Conservation (phyloP, 2,888 invertebrate genomes). For the Macaria notata region DNA sequence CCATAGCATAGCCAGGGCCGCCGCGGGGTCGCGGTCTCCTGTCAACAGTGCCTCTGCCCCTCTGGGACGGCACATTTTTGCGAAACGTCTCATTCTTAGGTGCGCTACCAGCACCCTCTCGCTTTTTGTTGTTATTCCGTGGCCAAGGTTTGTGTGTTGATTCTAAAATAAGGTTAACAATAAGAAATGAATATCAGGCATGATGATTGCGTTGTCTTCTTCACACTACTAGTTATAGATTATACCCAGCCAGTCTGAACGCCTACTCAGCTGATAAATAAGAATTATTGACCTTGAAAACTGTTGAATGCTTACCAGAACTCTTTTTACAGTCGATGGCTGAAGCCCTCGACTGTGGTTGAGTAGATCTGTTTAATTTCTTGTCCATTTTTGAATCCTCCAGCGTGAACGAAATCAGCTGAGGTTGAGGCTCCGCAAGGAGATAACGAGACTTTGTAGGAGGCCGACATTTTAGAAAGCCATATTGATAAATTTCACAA, state of each 20-base stretch:
- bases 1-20: slow-evolving; percentile 70
- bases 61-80: slow-evolving; percentile 85
- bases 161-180: slow-evolving; percentile 44
- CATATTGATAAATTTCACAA: slow-evolving; percentile 84
- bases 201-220: too few species aligned
- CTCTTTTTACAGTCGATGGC: slow-evolving; percentile 89
- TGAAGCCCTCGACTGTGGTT: slow-evolving; percentile 86
- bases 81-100: slow-evolving; percentile 85
- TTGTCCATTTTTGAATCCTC: slow-evolving; percentile 88
- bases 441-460: slow-evolving; percentile 86
- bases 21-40: slow-evolving; percentile 86
- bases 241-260: too few species aligned
- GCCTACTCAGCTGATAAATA: background rate
- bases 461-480: slow-evolving; percentile 91
- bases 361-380: slow-evolving; percentile 86
- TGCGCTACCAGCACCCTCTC: slow-evolving; percentile 82
- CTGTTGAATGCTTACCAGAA: slow-evolving; percentile 80
- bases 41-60: slow-evolving; percentile 86
- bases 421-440: slow-evolving; percentile 87
- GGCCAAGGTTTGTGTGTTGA: slow-evolving; percentile 83
- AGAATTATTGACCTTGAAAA: slow-evolving; percentile 45
- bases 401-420: slow-evolving; percentile 78
- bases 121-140: slow-evolving; percentile 84
- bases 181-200: too few species aligned
- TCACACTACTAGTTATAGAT: too few species aligned